Evolutionary conservation across 2,113 vertebrate genomes (phyloP).

Genomic region (Nipponia nippon): DNA sequence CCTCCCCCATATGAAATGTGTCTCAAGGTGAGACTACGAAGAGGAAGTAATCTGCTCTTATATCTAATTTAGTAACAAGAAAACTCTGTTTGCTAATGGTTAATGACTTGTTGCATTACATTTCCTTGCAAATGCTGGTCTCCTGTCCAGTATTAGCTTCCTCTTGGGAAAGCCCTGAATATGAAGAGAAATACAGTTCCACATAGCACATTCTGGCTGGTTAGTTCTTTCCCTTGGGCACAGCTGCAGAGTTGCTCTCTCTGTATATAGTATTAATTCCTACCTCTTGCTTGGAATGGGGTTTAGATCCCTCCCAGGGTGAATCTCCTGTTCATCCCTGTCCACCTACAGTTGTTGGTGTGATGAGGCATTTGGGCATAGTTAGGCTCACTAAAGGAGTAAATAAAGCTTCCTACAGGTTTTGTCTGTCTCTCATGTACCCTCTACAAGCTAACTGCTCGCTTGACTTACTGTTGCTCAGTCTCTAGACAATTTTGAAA

Average conservation of each 20-base stretch:
- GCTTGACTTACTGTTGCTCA: not conserved
- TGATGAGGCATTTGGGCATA: not conserved
- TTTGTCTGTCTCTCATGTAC: not conserved
- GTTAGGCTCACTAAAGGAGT: not conserved
- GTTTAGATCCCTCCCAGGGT: not conserved
- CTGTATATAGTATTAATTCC: not conserved
- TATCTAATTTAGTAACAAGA: not conserved
- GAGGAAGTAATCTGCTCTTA: not conserved
- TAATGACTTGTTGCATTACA: not conserved
- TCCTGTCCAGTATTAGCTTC: not conserved
- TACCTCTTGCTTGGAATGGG: not conserved
- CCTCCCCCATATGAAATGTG: not conserved
- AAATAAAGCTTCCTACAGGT: constrained; percentile 2
- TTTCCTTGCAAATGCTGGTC: not conserved
- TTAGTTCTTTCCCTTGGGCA: not conserved
- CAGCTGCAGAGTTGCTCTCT: not conserved
- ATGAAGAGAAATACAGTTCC: not conserved
- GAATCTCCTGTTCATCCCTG: not conserved
- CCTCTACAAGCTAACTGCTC: not conserved
- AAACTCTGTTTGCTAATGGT: not conserved
- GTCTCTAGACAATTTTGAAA: not conserved
- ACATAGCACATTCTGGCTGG: not conserved
- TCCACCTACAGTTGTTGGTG: not conserved
- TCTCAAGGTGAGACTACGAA: not conserved
- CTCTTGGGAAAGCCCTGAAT: not conserved